These are phyloP conservation scores for Hirtodrosophila histrioides DNA, from an alignment of 2,888 invertebrate genomes.

Conservation along the genomic window DNA sequence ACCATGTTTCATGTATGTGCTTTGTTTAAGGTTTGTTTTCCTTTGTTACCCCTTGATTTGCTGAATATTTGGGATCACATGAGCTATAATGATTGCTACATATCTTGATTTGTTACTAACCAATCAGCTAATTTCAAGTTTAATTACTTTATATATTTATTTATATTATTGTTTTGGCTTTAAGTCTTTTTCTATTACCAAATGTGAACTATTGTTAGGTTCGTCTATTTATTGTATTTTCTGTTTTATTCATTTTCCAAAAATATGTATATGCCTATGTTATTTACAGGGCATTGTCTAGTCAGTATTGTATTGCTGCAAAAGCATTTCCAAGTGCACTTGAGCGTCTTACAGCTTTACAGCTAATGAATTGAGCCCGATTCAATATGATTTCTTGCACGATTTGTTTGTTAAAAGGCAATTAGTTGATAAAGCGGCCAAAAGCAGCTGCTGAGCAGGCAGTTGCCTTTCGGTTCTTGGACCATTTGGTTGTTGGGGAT, in stretches of 20 bases:
- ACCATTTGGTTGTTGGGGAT: conserved; percentile 11
- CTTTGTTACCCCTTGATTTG: conserved; percentile 2
- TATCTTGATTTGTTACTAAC: not conserved
- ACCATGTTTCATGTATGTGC: conserved; percentile 32
- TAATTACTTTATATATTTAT: too few relatives aligned
- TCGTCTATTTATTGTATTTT: too few relatives aligned
- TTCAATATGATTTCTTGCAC: conserved; percentile 81
- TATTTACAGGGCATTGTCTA: conserved; percentile 21
- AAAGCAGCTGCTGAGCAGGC: conserved; percentile 17
- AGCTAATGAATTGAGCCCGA: conserved; percentile 66
- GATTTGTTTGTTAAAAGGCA: conserved; percentile 80
- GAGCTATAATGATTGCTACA: not conserved
- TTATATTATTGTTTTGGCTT: not conserved
- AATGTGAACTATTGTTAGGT: too few relatives aligned
- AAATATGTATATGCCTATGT: too few relatives aligned
- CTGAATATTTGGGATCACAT: conserved; percentile 6
- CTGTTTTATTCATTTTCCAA: too few relatives aligned
- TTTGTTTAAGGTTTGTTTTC: conserved; percentile 22
- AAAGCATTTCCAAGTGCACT: conserved; percentile 31
- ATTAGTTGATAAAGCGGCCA: conserved; percentile 65
- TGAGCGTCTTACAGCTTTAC: conserved; percentile 46
- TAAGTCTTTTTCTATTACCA: too few relatives aligned
- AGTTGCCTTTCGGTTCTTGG: conserved; percentile 25
- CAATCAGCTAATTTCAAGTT: too few relatives aligned
- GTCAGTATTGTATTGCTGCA: not conserved